A percentile compares a stretch with the other conserved stretches of the same genome.
Conservation (phyloP, 2,113 vertebrate genomes). For the Beaufortia kweichowensis region DNA sequence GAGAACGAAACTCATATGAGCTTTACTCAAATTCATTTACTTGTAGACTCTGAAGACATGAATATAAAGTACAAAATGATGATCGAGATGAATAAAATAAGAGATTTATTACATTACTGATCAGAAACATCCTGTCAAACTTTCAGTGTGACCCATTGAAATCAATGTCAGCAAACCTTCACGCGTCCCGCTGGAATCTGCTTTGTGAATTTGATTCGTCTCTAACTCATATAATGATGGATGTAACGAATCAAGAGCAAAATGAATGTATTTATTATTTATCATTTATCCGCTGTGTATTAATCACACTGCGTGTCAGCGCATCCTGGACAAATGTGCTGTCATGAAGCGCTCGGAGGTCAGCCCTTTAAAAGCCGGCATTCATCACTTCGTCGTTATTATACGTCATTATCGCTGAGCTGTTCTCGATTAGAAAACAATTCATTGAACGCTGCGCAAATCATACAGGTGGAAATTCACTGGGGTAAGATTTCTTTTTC, state of each 20-base stretch:
- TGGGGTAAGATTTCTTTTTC: constrained; percentile 41
- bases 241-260: constrained; percentile 62
- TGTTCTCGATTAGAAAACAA: constrained; percentile 63
- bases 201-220: neutral
- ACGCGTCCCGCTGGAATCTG: neutral
- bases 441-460: constrained; percentile 55
- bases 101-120: too few relatives aligned
- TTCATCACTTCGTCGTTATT: constrained; percentile 70
- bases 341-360: constrained; percentile 61
- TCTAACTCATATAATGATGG: constrained; percentile 61
- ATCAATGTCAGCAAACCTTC: neutral
- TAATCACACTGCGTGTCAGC: constrained; percentile 66
- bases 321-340: constrained; percentile 57
- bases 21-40: too few relatives aligned
- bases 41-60: too few relatives aligned
- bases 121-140: too few relatives aligned
- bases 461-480: constrained; percentile 32
- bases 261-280: constrained; percentile 73
- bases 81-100: too few relatives aligned
- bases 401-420: constrained; percentile 68
- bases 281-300: constrained; percentile 68
- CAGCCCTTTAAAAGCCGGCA: constrained; percentile 69
- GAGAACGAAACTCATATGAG: too few relatives aligned
- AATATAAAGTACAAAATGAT: too few relatives aligned
- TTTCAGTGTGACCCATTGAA: neutral